Conservation (phyloP, 2,113 vertebrate species). For the Gallinago jamesoni region DNA sequence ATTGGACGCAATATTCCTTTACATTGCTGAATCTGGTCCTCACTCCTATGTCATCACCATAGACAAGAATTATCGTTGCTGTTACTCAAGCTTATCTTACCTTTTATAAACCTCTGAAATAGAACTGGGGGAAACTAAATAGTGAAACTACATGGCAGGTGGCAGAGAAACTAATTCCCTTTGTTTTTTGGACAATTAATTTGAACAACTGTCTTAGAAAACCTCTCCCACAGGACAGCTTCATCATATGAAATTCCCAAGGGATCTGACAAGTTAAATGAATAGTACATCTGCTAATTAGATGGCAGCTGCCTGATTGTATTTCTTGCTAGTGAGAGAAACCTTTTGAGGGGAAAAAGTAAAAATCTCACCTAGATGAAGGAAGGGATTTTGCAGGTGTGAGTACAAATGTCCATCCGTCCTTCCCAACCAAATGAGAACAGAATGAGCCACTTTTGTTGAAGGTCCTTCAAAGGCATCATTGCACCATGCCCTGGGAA, state of each 20-base stretch:
- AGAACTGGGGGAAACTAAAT: not conserved
- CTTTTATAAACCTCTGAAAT: not conserved
- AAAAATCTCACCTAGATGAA: not conserved
- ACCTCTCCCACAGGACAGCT: not conserved
- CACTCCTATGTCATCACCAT: not conserved
- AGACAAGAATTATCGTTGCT: not conserved
- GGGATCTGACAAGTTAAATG: not conserved
- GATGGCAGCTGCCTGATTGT: not conserved
- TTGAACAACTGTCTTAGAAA: not conserved
- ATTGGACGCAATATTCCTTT: not conserved
- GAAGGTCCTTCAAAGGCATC: not conserved
- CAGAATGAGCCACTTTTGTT: not conserved
- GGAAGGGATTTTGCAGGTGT: not conserved
- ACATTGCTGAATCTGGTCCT: not conserved
- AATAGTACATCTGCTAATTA: conserved; percentile 19
- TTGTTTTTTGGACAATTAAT: not conserved
- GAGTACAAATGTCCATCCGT: not conserved
- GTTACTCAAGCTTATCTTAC: not conserved
- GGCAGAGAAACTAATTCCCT: not conserved
- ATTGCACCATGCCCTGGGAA: not conserved
- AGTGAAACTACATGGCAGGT: not conserved
- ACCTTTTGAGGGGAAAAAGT: not conserved
- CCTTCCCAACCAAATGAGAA: not conserved
- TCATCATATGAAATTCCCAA: not conserved
- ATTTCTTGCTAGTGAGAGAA: not conserved